A percentile compares a stretch with the other conserved stretches of the same genome.
These are phyloP conservation scores for Fulmarus glacialis DNA, from an alignment of 2,113 vertebrate species.

Conservation along the genomic window DNA sequence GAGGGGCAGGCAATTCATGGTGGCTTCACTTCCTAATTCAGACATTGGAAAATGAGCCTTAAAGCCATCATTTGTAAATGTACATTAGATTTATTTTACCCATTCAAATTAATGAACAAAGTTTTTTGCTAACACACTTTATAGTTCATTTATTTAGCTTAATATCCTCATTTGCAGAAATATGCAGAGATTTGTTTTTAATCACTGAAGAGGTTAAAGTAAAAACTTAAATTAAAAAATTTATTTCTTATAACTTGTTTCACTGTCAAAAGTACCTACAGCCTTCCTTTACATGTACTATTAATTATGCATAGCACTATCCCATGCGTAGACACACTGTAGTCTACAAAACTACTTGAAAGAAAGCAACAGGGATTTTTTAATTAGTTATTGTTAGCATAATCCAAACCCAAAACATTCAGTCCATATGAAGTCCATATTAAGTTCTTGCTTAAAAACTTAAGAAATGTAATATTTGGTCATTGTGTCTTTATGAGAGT, in stretches of 20 bases:
- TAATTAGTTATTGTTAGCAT: background rate
- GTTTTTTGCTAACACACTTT: background rate
- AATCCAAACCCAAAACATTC: slow-evolving; percentile 11
- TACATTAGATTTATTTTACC: slow-evolving; percentile 36
- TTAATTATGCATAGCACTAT: background rate
- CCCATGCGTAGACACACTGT: background rate
- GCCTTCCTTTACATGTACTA: background rate
- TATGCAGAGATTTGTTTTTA: slow-evolving; percentile 45
- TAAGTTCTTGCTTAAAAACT: background rate
- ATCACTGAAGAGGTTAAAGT: slow-evolving; percentile 52
- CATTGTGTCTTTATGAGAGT: background rate
- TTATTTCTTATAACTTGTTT: slow-evolving; percentile 23
- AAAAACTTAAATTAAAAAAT: slow-evolving; percentile 66
- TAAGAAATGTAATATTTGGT: background rate
- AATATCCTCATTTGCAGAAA: slow-evolving; percentile 56
- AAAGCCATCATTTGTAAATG: slow-evolving; percentile 29
- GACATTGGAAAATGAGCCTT: slow-evolving; percentile 31
- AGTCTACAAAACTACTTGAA: slow-evolving; percentile 3
- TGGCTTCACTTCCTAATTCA: slow-evolving; percentile 17
- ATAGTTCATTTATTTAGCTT: slow-evolving; percentile 63
- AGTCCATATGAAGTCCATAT: background rate
- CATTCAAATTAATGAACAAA: slow-evolving; percentile 12
- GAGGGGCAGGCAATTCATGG: background rate
- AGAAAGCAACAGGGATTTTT: slow-evolving; percentile 36
- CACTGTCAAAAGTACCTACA: background rate